Percentiles rank a stretch among this genome's conserved stretches.
Conservation (phyloP, 2,113 vertebrate genomes). For the Isurus oxyrinchus region DNA sequence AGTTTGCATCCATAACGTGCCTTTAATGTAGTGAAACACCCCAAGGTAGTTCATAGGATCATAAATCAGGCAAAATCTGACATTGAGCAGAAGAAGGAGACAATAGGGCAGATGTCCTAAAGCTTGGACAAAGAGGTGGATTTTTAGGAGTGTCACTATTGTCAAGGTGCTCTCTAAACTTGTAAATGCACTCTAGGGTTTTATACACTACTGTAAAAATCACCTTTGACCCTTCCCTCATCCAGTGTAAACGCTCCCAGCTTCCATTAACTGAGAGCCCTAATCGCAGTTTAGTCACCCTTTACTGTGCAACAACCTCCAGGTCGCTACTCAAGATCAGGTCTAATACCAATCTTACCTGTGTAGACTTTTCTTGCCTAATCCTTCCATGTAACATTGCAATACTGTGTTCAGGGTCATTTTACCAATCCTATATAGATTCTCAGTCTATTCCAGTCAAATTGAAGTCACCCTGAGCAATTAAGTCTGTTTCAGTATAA, state of each 20-base stretch:
- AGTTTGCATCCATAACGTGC: background rate
- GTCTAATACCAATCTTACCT: background rate
- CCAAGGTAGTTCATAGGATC: background rate
- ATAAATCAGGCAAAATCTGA: background rate
- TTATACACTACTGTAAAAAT: background rate
- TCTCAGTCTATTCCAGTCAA: too few species aligned
- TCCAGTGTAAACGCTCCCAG: background rate
- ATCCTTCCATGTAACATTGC: too few species aligned
- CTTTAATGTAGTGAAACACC: background rate
- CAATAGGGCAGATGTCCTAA: background rate
- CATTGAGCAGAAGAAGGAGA: background rate
- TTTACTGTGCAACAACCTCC: background rate
- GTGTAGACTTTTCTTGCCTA: too few species aligned
- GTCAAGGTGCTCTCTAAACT: background rate
- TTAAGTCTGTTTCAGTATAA: too few species aligned
- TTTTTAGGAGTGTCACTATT: background rate
- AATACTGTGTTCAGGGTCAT: too few species aligned
- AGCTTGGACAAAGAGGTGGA: background rate
- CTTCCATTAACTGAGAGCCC: background rate
- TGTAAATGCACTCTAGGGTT: background rate
- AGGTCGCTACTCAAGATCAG: too few species aligned
- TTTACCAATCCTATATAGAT: too few species aligned
- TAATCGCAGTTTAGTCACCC: background rate
- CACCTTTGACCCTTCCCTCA: background rate
- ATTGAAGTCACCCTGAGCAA: too few species aligned